phyloP scores from a whole-genome alignment of 2,797 vertebrate species.

The Acipenser transmontanus region DNA sequence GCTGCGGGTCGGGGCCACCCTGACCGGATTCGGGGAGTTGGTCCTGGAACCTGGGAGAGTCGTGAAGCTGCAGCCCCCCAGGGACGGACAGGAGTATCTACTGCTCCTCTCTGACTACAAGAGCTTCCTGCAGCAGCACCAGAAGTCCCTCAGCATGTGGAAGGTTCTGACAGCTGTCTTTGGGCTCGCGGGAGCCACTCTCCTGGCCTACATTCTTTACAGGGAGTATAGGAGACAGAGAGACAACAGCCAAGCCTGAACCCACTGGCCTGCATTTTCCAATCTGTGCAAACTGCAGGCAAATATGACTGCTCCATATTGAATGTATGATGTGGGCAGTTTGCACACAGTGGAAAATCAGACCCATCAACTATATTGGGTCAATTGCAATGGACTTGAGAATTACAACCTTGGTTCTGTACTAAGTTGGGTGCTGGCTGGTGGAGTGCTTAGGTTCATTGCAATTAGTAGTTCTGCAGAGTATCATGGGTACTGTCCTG shows the following conservation, averaged over 20 bases:
- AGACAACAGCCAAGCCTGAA: constrained; percentile 7
- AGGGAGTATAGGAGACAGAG: constrained; percentile 24
- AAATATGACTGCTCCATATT: too few species aligned
- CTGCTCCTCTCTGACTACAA: constrained; percentile 45
- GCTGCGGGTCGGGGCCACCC: constrained; percentile 46
- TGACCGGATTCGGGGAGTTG: constrained; percentile 63
- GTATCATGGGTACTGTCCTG: too few species aligned
- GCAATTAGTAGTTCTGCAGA: too few species aligned
- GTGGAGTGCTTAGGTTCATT: too few species aligned
- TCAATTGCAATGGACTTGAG: too few species aligned
- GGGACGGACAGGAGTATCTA: constrained; percentile 45
- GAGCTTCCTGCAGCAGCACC: constrained; percentile 52
- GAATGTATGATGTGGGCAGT: too few species aligned
- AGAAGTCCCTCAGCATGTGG: constrained; percentile 51
- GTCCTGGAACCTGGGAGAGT: constrained; percentile 49
- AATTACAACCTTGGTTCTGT: too few species aligned
- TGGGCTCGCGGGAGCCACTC: constrained; percentile 41
- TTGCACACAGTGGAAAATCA: too few species aligned
- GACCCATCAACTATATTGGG: too few species aligned
- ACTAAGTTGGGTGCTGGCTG: too few species aligned
- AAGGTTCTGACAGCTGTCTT: constrained; percentile 38
- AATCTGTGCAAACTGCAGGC: too few species aligned
- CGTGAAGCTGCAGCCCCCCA: constrained; percentile 52
- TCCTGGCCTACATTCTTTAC: constrained; percentile 38
- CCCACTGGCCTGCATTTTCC: too few species aligned